A percentile compares a stretch with the other conserved stretches of the same genome.
These are phyloP conservation scores for Felis chaus DNA, from an alignment of 2,113 vertebrate genomes.

Conservation along the genomic window DNA sequence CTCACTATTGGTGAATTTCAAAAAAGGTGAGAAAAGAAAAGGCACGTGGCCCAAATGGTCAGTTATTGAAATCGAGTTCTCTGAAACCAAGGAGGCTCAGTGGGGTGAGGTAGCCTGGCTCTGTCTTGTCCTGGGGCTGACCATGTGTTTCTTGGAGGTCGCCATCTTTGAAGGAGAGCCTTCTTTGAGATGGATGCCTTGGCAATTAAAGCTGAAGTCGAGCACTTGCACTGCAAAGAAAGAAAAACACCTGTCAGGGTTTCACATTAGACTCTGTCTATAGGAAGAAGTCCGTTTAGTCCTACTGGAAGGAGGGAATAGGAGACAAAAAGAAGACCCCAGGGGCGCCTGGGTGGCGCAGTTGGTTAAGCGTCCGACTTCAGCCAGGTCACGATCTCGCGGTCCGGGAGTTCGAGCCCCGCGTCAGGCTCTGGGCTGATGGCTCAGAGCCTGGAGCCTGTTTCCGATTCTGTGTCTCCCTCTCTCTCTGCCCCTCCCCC, in stretches of 20 bases:
- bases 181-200: neutral
- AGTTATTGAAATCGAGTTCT: neutral
- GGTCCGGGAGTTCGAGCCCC: no score
- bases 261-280: neutral
- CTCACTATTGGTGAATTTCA: neutral
- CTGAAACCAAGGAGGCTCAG: neutral
- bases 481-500: no score
- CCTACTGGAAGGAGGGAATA: neutral
- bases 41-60: neutral
- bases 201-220: neutral
- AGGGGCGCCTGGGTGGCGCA: no score
- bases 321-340: neutral
- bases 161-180: neutral
- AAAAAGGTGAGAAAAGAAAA: neutral
- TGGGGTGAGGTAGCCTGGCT: neutral
- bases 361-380: no score
- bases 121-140: neutral
- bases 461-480: no score
- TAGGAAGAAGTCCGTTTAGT: neutral
- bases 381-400: no score
- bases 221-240: neutral
- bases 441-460: no score
- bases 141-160: neutral
- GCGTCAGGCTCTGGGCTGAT: no score
- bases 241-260: neutral